These are phyloP conservation scores for Eleginops maclovinus DNA, from an alignment of 2,113 vertebrate species.

Conservation along the genomic window DNA sequence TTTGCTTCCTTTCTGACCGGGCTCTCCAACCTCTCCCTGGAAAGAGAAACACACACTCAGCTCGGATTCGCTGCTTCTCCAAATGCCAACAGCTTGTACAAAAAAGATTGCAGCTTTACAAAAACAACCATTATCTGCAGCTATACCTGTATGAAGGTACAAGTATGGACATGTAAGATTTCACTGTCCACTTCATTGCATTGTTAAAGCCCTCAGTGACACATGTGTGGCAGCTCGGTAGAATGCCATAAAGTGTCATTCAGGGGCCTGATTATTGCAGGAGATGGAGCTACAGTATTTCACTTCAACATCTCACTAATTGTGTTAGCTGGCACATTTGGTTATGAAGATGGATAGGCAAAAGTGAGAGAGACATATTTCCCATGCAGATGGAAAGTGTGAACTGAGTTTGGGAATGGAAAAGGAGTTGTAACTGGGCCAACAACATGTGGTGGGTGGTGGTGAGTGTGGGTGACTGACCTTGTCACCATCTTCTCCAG, in stretches of 20 bases:
- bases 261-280: conserved; percentile 35
- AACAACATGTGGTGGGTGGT: neutral
- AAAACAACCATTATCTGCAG: conserved; percentile 7
- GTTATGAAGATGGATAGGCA: conserved; percentile 66
- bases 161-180: neutral
- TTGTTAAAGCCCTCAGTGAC: conserved; percentile 56
- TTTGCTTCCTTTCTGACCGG: conserved; percentile 97
- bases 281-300: conserved; percentile 51
- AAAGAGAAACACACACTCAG: conserved; percentile 60
- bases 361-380: conserved; percentile 36
- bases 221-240: conserved; percentile 30
- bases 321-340: conserved; percentile 29
- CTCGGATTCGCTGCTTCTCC: conserved; percentile 3
- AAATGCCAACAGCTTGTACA: conserved; percentile 3
- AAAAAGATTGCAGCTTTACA: conserved; percentile 1
- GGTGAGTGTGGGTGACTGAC: conserved; percentile 71
- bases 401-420: conserved; percentile 10
- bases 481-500: conserved; percentile 98
- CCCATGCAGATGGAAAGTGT: conserved; percentile 61
- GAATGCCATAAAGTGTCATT: conserved; percentile 24
- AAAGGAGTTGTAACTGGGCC: conserved; percentile 11
- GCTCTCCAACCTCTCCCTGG: conserved; percentile 97
- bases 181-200: neutral
- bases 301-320: conserved; percentile 53
- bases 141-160: neutral